Base-by-base conservation (phyloP, 2,888 invertebrate species). In the Erebia aethiops region DNA sequence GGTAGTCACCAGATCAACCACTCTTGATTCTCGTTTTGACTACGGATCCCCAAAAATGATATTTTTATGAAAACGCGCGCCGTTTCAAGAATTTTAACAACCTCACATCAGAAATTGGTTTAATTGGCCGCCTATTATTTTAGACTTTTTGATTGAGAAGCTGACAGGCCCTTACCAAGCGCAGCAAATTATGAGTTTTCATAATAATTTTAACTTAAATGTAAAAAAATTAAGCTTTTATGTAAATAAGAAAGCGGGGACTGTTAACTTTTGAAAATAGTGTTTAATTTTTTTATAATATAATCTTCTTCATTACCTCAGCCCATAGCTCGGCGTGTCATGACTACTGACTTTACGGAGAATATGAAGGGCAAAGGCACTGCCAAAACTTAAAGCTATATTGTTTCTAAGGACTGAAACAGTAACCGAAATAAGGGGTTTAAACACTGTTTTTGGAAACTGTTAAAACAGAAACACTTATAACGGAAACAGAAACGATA, bases 81-180 rank as follows among this genome's bases (percentile, higher is more conserved):
- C 49, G 66, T 67, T 67, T 67, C 49, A 46, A 79, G 78, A 79
- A 80, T 80, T 76, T 79, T 80, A 78, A 82, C 79, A 74, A 77
- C 76, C 71, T 66, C 57, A 74, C 74, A 58, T 67, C 56, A 49
- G 63, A 82, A 82, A 81, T 84, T 81, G 79, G 77, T 79, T 81
- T 85, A 84, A 87, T 86, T 87, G 87, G 78, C 65, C 69, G 70
- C 76, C 79, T 82, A 82, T 83, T 80, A 76, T 79, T 79, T 77
- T 81, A 79, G 84, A 75, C 70, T 75, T 76, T 75, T 72, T 76
- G 76, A 75, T 86, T 84, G 79, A 85, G 84, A 75, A 78, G 82
- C 82, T 77, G 76, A 76, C 78, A 73, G 71, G 54, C 49, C 56
- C 61, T 73, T 68, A 71, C 69, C 67, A 74, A 54, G 70, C 61